Percentiles rank a stretch among this genome's conserved stretches.
Conservation (phyloP, 1,140 invertebrate species). For the Steinernema khuongi region DNA sequence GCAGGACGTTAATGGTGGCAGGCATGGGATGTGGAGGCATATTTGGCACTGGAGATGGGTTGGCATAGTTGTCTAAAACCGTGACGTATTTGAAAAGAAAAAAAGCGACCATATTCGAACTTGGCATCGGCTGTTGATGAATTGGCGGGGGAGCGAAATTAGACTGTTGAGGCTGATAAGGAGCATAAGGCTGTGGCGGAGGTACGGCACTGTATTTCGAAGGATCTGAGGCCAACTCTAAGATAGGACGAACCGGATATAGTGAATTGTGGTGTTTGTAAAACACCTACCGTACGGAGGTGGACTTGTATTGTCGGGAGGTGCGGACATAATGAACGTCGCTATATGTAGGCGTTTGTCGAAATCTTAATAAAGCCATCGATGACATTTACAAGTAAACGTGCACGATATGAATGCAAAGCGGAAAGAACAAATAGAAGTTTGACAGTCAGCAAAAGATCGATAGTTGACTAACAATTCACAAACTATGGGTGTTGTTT, state of each 20-base stretch:
- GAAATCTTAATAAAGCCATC: too few species aligned
- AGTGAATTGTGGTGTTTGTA: neutral
- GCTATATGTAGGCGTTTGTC: too few species aligned
- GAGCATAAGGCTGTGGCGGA: neutral
- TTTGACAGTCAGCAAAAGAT: too few species aligned
- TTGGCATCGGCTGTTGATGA: neutral
- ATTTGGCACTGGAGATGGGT: neutral
- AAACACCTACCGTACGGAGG: neutral
- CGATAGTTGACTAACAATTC: too few species aligned
- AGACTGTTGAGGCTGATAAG: neutral
- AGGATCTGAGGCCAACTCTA: neutral
- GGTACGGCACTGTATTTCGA: conserved; percentile 3
- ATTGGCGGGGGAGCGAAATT: neutral
- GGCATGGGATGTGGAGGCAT: neutral
- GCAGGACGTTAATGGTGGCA: neutral
- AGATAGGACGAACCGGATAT: neutral
- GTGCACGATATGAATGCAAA: too few species aligned
- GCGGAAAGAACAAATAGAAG: too few species aligned
- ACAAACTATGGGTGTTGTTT: too few species aligned
- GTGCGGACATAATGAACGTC: neutral
- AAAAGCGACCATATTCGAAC: neutral
- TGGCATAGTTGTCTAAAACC: neutral
- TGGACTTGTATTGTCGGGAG: neutral
- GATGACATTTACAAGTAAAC: too few species aligned
- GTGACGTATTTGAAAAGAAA: neutral